Evolutionary conservation across 2,888 invertebrate species (phyloP).

Genomic region (Tetragonula carbonaria): DNA sequence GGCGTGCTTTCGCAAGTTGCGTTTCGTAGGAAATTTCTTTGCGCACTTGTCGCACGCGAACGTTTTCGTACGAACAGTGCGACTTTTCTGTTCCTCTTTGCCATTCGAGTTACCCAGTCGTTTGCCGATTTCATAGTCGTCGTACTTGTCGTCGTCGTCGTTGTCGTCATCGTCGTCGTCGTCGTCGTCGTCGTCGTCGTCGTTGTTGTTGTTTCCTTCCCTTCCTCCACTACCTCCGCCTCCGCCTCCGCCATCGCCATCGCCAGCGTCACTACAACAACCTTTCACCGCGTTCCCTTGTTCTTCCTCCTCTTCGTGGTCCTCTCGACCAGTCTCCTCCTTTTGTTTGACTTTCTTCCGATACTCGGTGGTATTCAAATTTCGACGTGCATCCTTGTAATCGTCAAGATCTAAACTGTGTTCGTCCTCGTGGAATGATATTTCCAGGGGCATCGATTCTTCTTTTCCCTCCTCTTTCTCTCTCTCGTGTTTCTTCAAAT

Average conservation of each 20-base stretch:
- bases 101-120: conserved; percentile 6
- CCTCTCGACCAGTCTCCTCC: background rate
- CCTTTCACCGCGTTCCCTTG: conserved; percentile 4
- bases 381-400: conserved; percentile 23
- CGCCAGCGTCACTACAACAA: background rate
- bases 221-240: background rate
- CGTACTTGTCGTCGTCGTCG: background rate
- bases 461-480: conserved; percentile 71
- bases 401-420: conserved; percentile 67
- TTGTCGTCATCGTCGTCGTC: accelerated
- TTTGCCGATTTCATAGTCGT: background rate
- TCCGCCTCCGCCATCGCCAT: background rate
- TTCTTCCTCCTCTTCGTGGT: background rate
- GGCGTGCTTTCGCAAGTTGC: conserved; percentile 71
- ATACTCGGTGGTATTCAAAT: conserved; percentile 61
- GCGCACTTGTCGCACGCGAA: conserved; percentile 72
- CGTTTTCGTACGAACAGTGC: conserved; percentile 1
- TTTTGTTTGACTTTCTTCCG: conserved; percentile 55
- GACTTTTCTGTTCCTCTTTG: conserved; percentile 48
- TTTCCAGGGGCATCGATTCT: conserved; percentile 69
- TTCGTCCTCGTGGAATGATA: conserved; percentile 75
- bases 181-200: background rate
- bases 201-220: background rate
- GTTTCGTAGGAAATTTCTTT: conserved; percentile 71
- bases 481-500: conserved; percentile 80